Conservation (phyloP, 2,888 invertebrate species). For the Amphipoea oculea region DNA sequence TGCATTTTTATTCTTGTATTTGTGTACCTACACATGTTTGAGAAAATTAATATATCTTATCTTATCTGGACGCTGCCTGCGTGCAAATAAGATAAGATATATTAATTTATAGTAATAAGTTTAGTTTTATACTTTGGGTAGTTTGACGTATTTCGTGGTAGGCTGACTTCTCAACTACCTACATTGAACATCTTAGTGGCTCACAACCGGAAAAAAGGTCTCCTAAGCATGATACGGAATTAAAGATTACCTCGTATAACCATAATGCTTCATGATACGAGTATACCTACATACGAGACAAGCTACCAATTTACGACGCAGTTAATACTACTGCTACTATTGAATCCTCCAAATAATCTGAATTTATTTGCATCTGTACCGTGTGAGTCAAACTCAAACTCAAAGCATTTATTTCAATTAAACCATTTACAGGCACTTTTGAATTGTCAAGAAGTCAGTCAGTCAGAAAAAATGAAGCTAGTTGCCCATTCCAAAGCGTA, state of each 20-base stretch:
- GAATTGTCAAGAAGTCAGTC: too few relatives aligned
- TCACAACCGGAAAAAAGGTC: neutral
- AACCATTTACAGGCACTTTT: too few relatives aligned
- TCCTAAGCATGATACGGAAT: neutral
- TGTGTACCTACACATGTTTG: too few relatives aligned
- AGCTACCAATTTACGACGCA: constrained; percentile 19
- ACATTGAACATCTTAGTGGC: neutral
- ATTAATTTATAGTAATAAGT: neutral
- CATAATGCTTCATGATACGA: neutral
- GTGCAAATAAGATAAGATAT: too few relatives aligned
- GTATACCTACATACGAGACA: neutral
- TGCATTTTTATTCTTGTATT: too few relatives aligned
- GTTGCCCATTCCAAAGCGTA: too few relatives aligned
- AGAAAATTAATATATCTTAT: too few relatives aligned
- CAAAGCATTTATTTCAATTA: too few relatives aligned
- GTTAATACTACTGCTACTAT: constrained; percentile 16
- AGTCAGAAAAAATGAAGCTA: too few relatives aligned
- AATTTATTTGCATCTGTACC: constrained; percentile 14
- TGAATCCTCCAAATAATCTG: constrained; percentile 20
- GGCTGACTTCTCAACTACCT: neutral
- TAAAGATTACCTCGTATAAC: too few relatives aligned
- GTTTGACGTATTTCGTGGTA: neutral
- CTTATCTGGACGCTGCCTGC: neutral
- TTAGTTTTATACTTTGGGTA: neutral
- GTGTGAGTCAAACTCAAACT: too few relatives aligned